Evolutionary conservation across 2,113 vertebrate species (phyloP).

Genomic region (Thinocorus orbignyianus): DNA sequence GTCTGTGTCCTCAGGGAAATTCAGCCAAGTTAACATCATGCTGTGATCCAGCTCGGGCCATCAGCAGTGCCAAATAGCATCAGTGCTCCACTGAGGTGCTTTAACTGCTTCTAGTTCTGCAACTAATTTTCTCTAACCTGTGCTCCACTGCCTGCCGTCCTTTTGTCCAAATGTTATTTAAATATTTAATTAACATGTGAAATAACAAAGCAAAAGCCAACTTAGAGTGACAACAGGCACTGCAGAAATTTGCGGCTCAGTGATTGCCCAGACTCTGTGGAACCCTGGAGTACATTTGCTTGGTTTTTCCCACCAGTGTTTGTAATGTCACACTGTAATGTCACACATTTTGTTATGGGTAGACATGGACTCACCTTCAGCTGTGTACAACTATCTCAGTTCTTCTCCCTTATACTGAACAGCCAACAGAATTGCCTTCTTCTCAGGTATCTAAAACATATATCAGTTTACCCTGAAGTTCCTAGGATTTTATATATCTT

Average conservation of each 20-base stretch:
- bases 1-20: background rate
- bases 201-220: background rate
- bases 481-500: background rate
- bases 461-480: background rate
- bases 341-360: background rate
- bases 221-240: background rate
- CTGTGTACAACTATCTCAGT: background rate
- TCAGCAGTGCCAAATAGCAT: background rate
- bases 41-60: background rate
- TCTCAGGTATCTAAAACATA: background rate
- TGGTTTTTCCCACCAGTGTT: background rate
- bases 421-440: background rate
- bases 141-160: background rate
- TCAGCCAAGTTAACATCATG: fast-evolving
- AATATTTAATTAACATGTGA: background rate
- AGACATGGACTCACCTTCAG: background rate
- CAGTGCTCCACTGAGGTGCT: fast-evolving
- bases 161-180: background rate
- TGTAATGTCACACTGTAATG: background rate
- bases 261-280: background rate
- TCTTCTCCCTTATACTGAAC: background rate
- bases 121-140: background rate
- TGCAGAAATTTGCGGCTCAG: background rate
- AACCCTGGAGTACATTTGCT: background rate
- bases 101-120: background rate